These are phyloP conservation scores for Tetrax tetrax DNA, from an alignment of 2,113 vertebrate species.

Conservation along the genomic window DNA sequence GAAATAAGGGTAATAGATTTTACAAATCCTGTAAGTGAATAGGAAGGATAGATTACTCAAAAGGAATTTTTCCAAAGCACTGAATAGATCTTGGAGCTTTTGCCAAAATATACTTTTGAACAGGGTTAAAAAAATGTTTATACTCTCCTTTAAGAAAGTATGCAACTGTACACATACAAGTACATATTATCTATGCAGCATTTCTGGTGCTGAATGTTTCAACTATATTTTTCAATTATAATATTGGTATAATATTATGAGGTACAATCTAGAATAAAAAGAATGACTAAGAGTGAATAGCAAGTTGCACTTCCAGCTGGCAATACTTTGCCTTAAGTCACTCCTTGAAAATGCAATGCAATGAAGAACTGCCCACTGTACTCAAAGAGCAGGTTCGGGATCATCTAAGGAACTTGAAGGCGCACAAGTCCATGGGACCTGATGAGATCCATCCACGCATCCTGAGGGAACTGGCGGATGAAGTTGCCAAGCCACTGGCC, in stretches of 20 bases:
- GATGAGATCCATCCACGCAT: no score
- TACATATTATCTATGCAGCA: not conserved
- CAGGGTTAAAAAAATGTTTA: not conserved
- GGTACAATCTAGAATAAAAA: not conserved
- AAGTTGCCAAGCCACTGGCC: no score
- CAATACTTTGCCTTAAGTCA: not conserved
- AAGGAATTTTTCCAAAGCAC: not conserved
- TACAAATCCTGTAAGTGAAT: not conserved
- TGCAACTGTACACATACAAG: not conserved
- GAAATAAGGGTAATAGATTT: not conserved
- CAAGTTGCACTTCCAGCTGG: not conserved
- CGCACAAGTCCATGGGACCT: no score
- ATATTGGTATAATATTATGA: not conserved
- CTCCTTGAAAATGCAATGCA: not conserved
- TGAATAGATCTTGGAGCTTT: not conserved
- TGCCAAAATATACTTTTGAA: not conserved
- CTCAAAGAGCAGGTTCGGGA: no score
- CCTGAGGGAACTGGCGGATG: no score
- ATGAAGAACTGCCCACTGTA: no score
- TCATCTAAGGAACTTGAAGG: no score
- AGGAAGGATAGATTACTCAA: not conserved
- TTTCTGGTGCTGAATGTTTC: not conserved
- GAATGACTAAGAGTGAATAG: not conserved
- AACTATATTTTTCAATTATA: not conserved
- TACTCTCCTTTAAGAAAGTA: not conserved